These are phyloP conservation scores for Adelosebastes latens DNA, from an alignment of 2,797 vertebrate genomes.

Conservation along the genomic window DNA sequence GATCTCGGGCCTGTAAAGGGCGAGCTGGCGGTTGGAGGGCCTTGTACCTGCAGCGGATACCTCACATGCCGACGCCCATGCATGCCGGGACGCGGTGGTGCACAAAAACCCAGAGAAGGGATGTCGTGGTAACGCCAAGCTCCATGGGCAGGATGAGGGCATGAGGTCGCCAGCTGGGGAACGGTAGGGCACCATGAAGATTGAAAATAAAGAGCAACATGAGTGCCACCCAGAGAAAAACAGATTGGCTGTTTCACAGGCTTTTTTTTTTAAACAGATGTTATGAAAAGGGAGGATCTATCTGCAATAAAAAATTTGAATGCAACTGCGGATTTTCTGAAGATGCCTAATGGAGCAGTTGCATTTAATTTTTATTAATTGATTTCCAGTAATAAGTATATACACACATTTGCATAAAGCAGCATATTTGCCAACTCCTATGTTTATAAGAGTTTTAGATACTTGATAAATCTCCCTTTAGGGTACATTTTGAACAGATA, in stretches of 20 bases:
- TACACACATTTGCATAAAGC: too few species aligned
- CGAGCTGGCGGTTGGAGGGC: constrained; percentile 27
- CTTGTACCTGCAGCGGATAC: constrained; percentile 53
- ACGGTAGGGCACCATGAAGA: constrained; percentile 46
- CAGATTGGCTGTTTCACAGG: constrained; percentile 36
- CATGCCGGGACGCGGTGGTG: not conserved
- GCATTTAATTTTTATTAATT: constrained; percentile 9
- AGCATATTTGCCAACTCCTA: too few species aligned
- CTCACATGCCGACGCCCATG: constrained; percentile 2
- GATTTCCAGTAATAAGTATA: too few species aligned
- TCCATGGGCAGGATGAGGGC: constrained; percentile 36
- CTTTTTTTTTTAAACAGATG: constrained; percentile 56
- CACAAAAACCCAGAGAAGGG: not conserved
- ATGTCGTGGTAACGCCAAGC: constrained; percentile 16
- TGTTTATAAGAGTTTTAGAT: too few species aligned
- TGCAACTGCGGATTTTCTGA: constrained; percentile 26
- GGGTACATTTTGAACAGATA: too few species aligned
- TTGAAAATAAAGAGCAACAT: not conserved
- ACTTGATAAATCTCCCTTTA: too few species aligned
- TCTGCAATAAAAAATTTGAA: constrained; percentile 31
- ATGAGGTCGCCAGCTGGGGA: constrained; percentile 67
- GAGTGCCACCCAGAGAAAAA: constrained; percentile 51
- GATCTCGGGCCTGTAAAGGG: constrained; percentile 57
- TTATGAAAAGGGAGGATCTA: constrained; percentile 52
- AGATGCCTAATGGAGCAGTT: constrained; percentile 16